Evolutionary conservation across 2,888 invertebrate genomes (phyloP), one percentile per base, ranked within the genome.

Genomic region (Rutpela maculata): DNA sequence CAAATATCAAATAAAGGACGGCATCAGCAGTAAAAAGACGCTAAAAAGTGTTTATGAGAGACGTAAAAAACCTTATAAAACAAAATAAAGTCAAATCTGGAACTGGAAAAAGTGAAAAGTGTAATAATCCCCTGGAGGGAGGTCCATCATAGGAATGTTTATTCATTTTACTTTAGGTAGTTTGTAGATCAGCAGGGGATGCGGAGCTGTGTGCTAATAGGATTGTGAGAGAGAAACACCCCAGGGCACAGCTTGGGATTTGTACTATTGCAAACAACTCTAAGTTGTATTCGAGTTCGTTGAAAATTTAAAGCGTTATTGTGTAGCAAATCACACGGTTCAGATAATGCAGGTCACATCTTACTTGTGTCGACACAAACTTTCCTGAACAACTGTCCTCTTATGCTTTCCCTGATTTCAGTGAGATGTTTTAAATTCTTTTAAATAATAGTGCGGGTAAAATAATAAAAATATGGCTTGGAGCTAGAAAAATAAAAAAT

Each of bases 41-140:
- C 80, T 82, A 80, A 82, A 81, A 82, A 81, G 80, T 80, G 81
- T 80, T 83, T 84, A 83, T 80, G 81, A 81, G 80, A 72, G 79
- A 79, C 82, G 81, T 81, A 83, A 83, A 82, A 77, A 75, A 80
- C 79, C 80, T 80, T 81, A 83, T 83, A 81, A 84, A 84, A 82
- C 77, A 81, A 84, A 84, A 85, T 84, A 84, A 84, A 83, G 83
- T 83, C 82, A 77, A 83, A 82, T 83, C 81, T 77, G 78, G 82
- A 80, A 82, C 60, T 63, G 72, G 63, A 63, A 65, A 72, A 72
- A 70, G 75, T 69, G 75, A 78, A 74, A 80, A 72, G 76, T 65
- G 73, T 74, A 75, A 80, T 78, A 65, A 76, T 73, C 72, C 75
- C 76, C 60, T 18, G 7, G 63, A 75, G 78, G 73, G 55, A 43